These are phyloP conservation scores for Himalopsyche japonica DNA, from an alignment of 2,888 invertebrate species.

Conservation along the genomic window DNA sequence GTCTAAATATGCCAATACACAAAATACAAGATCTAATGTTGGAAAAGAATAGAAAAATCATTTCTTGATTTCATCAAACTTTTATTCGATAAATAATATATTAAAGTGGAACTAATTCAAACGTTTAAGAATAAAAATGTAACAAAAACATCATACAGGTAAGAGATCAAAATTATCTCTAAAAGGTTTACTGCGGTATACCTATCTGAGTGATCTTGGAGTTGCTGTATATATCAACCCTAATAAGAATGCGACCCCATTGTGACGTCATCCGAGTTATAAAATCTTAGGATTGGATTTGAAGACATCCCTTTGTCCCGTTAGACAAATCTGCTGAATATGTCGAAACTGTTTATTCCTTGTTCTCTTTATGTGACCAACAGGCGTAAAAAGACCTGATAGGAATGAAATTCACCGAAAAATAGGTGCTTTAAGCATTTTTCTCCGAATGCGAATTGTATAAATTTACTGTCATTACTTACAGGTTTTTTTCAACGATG, in stretches of 20 bases:
- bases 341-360: conserved; percentile 22
- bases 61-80: too few species aligned
- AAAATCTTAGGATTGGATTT: conserved; percentile 11
- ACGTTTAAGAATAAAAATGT: too few species aligned
- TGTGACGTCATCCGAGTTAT: conserved; percentile 6
- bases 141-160: too few species aligned
- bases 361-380: conserved; percentile 24
- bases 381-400: conserved; percentile 29
- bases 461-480: neutral
- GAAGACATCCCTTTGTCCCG: conserved; percentile 5
- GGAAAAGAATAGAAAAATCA: too few species aligned
- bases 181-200: neutral
- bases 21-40: too few species aligned
- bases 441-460: neutral
- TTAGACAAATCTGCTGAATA: conserved; percentile 6
- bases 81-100: too few species aligned
- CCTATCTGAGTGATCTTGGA: neutral
- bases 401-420: conserved; percentile 32
- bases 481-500: neutral
- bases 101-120: too few species aligned
- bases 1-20: too few species aligned
- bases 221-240: neutral
- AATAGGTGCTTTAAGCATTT: conserved; percentile 9
- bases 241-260: neutral
- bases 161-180: neutral